phyloP scores from a whole-genome alignment of 2,797 vertebrate species.

The Gambusia yucatana region DNA sequence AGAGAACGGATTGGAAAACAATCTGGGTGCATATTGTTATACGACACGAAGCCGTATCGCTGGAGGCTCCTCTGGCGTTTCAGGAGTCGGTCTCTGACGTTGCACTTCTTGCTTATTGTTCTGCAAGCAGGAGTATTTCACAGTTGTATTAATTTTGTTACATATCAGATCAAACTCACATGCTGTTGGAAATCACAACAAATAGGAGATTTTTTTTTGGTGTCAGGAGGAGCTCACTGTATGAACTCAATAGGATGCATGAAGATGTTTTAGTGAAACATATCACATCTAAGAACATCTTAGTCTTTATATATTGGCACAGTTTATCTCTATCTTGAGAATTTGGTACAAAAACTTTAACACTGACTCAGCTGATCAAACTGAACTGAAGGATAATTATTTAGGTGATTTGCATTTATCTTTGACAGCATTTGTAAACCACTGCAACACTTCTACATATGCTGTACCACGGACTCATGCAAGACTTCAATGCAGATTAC shows the following conservation, averaged over 20 bases:
- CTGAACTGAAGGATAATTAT: neutral
- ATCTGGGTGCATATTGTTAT: constrained; percentile 47
- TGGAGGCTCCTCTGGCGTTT: constrained; percentile 63
- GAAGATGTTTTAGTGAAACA: neutral
- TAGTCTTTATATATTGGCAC: neutral
- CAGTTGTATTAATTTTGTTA: constrained; percentile 24
- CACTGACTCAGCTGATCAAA: neutral
- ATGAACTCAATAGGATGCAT: neutral
- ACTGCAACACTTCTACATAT: too few relatives aligned
- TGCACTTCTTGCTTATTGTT: constrained; percentile 25
- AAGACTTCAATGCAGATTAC: neutral
- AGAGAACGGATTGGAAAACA: constrained; percentile 50
- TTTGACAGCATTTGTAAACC: neutral
- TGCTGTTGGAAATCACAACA: neutral
- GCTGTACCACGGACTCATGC: neutral
- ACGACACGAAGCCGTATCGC: constrained; percentile 47
- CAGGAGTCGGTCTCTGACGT: constrained; percentile 38
- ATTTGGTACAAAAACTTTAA: neutral
- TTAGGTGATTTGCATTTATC: neutral
- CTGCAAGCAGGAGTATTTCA: constrained; percentile 24
- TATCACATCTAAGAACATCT: neutral
- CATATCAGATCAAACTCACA: constrained; percentile 3
- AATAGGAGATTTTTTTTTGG: neutral
- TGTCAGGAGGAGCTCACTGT: neutral
- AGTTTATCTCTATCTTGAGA: neutral